Conservation (phyloP, 2,797 vertebrate genomes). For the Centroberyx gerrardi region DNA sequence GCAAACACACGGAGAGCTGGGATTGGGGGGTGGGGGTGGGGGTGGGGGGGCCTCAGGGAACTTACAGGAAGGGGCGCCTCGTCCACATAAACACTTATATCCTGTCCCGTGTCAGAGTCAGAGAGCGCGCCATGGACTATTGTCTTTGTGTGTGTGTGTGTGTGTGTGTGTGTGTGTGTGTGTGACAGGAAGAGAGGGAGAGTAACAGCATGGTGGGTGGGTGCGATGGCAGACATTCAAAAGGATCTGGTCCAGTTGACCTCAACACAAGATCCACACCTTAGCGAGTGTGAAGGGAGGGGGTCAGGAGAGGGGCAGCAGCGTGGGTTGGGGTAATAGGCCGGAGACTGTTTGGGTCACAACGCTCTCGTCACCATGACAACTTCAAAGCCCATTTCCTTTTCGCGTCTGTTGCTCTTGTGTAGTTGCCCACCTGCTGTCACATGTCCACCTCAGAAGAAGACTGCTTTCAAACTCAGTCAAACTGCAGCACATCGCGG, state of each 20-base stretch:
- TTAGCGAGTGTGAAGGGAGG: slow-evolving; percentile 41
- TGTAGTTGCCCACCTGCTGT: slow-evolving; percentile 76
- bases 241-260: slow-evolving; percentile 58
- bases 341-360: slow-evolving; percentile 76
- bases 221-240: slow-evolving; percentile 67
- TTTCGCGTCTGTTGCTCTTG: slow-evolving; percentile 64
- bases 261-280: slow-evolving; percentile 52
- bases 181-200: slow-evolving; percentile 29
- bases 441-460: slow-evolving; percentile 42
- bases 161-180: slow-evolving; percentile 30
- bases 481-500: slow-evolving; percentile 41
- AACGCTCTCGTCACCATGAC: slow-evolving; percentile 71
- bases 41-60: slow-evolving; percentile 46
- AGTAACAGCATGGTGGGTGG: slow-evolving; percentile 59
- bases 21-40: slow-evolving; percentile 44
- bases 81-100: slow-evolving; percentile 88
- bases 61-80: slow-evolving; percentile 86
- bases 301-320: slow-evolving; percentile 47
- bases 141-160: slow-evolving; percentile 41
- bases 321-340: slow-evolving; percentile 58
- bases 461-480: slow-evolving; percentile 60
- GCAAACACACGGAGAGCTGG: slow-evolving; percentile 51
- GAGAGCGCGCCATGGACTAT: slow-evolving; percentile 37
- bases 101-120: slow-evolving; percentile 77
- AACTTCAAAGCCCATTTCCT: slow-evolving; percentile 74